Percentiles rank a stretch among this genome's conserved stretches.
Conservation (phyloP, 2,888 invertebrate genomes). For the Stenodema calcarata region DNA sequence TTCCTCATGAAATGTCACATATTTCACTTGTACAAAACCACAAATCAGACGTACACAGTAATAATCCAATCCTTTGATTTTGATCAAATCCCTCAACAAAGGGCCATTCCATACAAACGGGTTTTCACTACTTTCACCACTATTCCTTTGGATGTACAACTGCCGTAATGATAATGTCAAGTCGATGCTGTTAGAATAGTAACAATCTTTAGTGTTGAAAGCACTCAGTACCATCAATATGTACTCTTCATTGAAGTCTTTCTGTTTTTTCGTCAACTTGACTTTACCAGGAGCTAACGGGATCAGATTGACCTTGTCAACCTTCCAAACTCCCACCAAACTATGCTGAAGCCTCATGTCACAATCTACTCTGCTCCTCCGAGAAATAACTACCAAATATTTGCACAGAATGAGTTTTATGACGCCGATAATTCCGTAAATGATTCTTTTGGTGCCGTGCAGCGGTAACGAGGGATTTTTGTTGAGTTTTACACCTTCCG, state of each 20-base stretch:
- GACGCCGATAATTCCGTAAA: not conserved
- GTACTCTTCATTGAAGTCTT: not conserved
- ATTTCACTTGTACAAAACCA: not conserved
- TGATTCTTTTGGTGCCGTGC: not conserved
- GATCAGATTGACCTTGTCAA: not conserved
- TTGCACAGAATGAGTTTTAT: not conserved
- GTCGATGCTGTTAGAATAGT: not conserved
- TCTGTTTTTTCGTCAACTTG: not conserved
- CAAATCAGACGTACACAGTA: not conserved
- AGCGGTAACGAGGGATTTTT: not conserved
- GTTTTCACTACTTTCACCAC: not conserved
- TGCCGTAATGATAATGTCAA: not conserved
- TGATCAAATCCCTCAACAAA: not conserved
- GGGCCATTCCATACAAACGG: not conserved
- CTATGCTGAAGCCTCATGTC: not conserved
- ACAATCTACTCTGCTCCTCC: not conserved
- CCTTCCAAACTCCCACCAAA: not conserved
- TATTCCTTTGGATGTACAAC: not conserved
- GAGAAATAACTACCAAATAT: not conserved
- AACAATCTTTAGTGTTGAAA: not conserved
- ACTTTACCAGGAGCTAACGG: not conserved
- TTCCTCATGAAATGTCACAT: not conserved
- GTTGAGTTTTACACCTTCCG: not conserved
- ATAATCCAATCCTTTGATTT: not conserved
- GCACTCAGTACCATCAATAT: not conserved